A percentile compares a stretch with the other conserved stretches of the same genome.
Conservation (phyloP, 2,113 vertebrate genomes). For the Mormoops blainvillei region DNA sequence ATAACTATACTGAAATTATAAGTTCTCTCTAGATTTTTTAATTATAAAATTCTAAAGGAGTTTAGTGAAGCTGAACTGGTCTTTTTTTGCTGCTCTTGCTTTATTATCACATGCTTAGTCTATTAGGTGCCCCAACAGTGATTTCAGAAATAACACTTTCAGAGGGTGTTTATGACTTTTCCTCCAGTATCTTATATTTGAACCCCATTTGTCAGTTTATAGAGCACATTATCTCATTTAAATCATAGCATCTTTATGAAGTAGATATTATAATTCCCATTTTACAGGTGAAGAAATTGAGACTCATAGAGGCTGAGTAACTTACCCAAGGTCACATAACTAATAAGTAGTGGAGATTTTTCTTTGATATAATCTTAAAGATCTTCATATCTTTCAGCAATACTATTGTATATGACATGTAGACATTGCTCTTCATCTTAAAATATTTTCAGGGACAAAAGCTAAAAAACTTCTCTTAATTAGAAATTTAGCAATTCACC, state of each 20-base stretch:
- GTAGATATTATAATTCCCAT: neutral
- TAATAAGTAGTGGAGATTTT: neutral
- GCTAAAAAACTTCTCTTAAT: neutral
- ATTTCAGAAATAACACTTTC: slow-evolving; percentile 25
- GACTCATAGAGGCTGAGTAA: neutral
- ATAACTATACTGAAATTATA: neutral
- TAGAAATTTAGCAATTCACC: neutral
- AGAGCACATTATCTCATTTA: neutral
- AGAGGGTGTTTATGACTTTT: neutral
- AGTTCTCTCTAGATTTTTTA: neutral
- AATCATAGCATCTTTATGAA: neutral
- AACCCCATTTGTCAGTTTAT: neutral
- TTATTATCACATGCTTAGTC: neutral
- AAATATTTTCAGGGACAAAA: slow-evolving; percentile 27
- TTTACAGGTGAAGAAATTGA: neutral
- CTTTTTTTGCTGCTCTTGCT: neutral
- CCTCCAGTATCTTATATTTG: neutral
- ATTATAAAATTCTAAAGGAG: neutral
- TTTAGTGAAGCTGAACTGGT: neutral
- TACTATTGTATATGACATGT: neutral
- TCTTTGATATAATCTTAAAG: neutral
- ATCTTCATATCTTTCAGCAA: neutral
- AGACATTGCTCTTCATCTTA: neutral
- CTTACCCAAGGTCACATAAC: neutral
- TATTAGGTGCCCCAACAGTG: neutral